Percentiles rank a stretch among this genome's conserved stretches.
These are phyloP conservation scores for Nysson spinosus DNA, from an alignment of 2,888 invertebrate genomes.

Conservation along the genomic window DNA sequence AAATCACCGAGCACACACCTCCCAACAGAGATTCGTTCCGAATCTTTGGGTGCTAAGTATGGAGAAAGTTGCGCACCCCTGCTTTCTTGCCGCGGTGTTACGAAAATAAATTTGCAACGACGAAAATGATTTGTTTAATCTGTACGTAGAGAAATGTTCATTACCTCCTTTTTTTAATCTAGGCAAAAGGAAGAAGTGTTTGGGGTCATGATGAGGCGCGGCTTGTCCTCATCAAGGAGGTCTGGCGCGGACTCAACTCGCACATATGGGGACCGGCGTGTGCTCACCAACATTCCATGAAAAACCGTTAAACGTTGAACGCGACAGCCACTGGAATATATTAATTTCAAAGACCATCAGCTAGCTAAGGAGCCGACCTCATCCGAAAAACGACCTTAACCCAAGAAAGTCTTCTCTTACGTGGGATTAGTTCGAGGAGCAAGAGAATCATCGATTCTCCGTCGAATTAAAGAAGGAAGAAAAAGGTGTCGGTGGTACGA, in stretches of 20 bases:
- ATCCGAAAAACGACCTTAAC: slow-evolving; percentile 19
- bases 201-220: slow-evolving; percentile 75
- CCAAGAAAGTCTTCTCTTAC: background rate
- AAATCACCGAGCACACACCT: background rate
- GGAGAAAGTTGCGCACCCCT: slow-evolving; percentile 52
- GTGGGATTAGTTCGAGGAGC: slow-evolving; percentile 12
- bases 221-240: slow-evolving; percentile 66
- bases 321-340: slow-evolving; percentile 56
- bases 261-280: slow-evolving; percentile 43
- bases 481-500: background rate
- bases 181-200: slow-evolving; percentile 64
- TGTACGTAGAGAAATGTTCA: slow-evolving; percentile 20
- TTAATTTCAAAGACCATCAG: slow-evolving; percentile 52
- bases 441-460: background rate
- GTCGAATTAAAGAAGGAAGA: background rate
- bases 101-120: too few species aligned
- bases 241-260: slow-evolving; percentile 74
- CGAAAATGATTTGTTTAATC: background rate
- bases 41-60: slow-evolving; percentile 28
- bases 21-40: slow-evolving; percentile 21
- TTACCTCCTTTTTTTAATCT: slow-evolving; percentile 50
- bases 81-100: slow-evolving; percentile 9
- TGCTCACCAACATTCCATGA: slow-evolving; percentile 74
- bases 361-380: slow-evolving; percentile 5
- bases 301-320: slow-evolving; percentile 76